These are phyloP conservation scores for Baryphthengus martii DNA, from an alignment of 2,113 vertebrate genomes.

Conservation along the genomic window DNA sequence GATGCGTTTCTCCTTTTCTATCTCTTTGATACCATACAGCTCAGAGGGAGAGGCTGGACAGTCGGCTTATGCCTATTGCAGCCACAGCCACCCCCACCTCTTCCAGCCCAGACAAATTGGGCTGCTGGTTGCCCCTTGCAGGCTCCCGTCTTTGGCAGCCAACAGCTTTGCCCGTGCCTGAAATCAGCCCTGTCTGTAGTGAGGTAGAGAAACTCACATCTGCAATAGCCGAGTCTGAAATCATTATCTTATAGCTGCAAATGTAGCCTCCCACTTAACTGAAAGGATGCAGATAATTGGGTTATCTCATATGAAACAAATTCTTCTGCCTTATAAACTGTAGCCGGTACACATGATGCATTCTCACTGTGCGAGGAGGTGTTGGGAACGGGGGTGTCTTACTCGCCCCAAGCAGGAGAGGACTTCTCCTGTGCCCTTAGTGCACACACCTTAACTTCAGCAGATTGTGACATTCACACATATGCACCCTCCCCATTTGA, in stretches of 20 bases:
- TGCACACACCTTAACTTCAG: not conserved
- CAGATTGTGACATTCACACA: not conserved
- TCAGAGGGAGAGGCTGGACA: not conserved
- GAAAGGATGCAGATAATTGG: not conserved
- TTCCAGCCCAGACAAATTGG: not conserved
- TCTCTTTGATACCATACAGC: accelerated
- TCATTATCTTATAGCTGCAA: not conserved
- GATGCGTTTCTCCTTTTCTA: not conserved
- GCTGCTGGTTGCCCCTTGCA: not conserved
- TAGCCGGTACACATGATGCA: not conserved
- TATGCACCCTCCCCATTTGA: not conserved
- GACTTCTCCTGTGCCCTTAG: not conserved
- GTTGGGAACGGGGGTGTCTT: not conserved
- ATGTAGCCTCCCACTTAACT: not conserved
- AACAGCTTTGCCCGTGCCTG: not conserved
- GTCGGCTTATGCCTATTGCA: not conserved
- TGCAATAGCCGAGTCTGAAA: not conserved
- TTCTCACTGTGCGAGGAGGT: not conserved
- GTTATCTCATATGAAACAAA: not conserved
- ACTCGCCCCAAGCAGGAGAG: not conserved
- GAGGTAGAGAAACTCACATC: not conserved
- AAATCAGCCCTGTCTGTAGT: not conserved
- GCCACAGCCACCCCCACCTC: not conserved
- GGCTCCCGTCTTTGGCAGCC: not conserved
- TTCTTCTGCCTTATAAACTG: not conserved